Conservation (phyloP, 2,113 vertebrate species). For the Pogona vitticeps region DNA sequence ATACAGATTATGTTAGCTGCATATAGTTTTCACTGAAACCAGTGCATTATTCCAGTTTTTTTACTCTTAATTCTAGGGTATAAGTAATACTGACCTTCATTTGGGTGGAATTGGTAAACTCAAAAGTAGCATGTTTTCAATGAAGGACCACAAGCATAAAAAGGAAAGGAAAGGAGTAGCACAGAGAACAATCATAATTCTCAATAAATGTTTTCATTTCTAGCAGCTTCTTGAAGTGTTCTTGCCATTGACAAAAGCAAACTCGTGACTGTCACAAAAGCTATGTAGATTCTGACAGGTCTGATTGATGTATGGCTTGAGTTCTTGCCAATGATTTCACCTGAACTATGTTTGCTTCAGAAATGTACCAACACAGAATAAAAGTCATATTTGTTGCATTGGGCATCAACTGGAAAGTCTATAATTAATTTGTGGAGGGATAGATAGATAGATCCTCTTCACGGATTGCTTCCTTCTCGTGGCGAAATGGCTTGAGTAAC, state of each 20-base stretch:
- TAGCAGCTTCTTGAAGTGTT: background rate
- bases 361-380: background rate
- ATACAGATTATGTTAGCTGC: background rate
- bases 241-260: slow-evolving; percentile 53
- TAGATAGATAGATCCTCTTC: no score
- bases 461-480: no score
- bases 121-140: background rate
- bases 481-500: no score
- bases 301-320: slow-evolving; percentile 46
- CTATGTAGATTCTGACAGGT: slow-evolving; percentile 54
- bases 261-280: slow-evolving; percentile 49
- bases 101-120: background rate
- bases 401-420: background rate
- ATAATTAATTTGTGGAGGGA: background rate
- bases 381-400: background rate
- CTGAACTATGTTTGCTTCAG: slow-evolving; percentile 34
- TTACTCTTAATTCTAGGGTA: background rate
- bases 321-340: background rate
- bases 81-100: background rate
- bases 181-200: background rate
- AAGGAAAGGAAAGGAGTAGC: background rate
- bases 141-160: background rate
- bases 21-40: no score
- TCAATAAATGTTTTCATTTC: background rate
- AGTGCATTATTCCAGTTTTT: no score